Conservation (phyloP, 2,113 vertebrate genomes). For the Lophius piscatorius region DNA sequence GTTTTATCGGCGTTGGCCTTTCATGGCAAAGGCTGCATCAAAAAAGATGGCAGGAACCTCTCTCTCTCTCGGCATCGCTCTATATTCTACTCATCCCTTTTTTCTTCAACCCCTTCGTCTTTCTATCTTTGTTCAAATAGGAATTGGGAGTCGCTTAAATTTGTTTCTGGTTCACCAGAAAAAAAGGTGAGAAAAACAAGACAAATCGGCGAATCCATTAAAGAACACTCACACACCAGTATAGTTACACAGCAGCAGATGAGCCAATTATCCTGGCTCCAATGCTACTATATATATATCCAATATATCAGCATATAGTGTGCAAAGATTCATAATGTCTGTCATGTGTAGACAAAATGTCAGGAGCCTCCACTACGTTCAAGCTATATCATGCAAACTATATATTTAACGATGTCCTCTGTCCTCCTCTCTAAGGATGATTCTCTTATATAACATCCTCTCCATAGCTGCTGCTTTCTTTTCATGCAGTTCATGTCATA, state of each 20-base stretch:
- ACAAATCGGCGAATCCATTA: slow-evolving; percentile 7
- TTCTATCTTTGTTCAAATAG: slow-evolving; percentile 20
- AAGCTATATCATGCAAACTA: not conserved
- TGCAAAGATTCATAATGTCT: not conserved
- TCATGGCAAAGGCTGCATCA: slow-evolving; percentile 51
- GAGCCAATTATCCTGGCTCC: too few relatives aligned
- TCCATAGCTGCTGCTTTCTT: too few relatives aligned
- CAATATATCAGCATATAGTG: too few relatives aligned
- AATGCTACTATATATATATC: too few relatives aligned
- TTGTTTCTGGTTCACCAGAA: slow-evolving; percentile 15
- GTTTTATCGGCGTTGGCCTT: slow-evolving; percentile 64
- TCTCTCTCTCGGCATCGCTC: slow-evolving; percentile 5
- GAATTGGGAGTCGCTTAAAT: slow-evolving; percentile 22
- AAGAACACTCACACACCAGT: not conserved
- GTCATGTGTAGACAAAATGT: not conserved
- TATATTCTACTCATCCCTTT: not conserved
- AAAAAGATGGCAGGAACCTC: slow-evolving; percentile 44
- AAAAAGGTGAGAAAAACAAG: slow-evolving; percentile 1
- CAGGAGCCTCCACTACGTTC: not conserved
- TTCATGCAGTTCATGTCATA: too few relatives aligned
- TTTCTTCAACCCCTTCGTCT: slow-evolving; percentile 2
- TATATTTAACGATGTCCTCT: not conserved
- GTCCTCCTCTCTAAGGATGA: too few relatives aligned
- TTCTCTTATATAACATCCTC: too few relatives aligned
- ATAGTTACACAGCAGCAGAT: too few relatives aligned